Evolutionary conservation across 2,797 vertebrate genomes (phyloP).

Genomic region (Alcedo atthis): DNA sequence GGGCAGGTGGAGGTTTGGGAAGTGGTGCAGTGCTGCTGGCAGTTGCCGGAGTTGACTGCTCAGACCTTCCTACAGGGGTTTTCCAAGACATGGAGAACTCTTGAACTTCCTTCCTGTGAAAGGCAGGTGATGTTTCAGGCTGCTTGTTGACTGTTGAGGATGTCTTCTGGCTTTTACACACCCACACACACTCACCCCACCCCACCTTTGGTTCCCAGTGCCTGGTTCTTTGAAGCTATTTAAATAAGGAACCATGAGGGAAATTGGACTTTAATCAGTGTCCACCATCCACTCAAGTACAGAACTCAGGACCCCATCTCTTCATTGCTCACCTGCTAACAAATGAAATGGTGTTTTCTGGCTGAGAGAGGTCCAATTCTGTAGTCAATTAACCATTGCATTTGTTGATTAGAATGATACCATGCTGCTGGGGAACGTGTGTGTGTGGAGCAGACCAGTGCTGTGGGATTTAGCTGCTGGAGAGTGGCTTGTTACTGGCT

Average conservation of each 20-base stretch:
- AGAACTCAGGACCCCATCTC: background rate
- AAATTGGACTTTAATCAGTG: background rate
- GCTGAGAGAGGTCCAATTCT: background rate
- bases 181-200: background rate
- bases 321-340: background rate
- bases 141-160: background rate
- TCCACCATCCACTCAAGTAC: background rate
- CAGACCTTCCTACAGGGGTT: constrained; percentile 26
- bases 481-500: background rate
- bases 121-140: constrained; percentile 21
- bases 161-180: background rate
- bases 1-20: background rate
- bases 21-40: constrained; percentile 16
- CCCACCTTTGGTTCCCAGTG: background rate
- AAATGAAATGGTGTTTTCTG: background rate
- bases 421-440: accelerated
- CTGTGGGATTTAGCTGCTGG: background rate
- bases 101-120: constrained; percentile 41
- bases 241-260: background rate
- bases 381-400: background rate
- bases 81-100: constrained; percentile 29
- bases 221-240: background rate
- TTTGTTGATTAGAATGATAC: background rate
- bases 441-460: background rate
- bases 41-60: constrained; percentile 46